Conservation (phyloP, 2,888 invertebrate genomes). For the Rotaria macrura region DNA sequence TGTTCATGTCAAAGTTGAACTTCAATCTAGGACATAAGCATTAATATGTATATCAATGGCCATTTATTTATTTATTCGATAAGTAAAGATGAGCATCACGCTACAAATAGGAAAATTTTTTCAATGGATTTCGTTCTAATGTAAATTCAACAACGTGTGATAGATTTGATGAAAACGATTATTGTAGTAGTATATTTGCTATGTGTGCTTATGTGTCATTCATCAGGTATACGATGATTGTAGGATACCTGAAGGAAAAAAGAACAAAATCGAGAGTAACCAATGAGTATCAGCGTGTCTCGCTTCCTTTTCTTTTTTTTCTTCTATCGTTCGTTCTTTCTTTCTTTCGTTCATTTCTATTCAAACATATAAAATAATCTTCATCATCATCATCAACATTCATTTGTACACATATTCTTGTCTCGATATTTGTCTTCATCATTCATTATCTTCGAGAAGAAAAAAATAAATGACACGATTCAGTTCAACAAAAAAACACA, state of each 20-base stretch:
- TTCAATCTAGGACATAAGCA: neutral
- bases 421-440: neutral
- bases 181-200: neutral
- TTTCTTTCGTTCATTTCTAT: neutral
- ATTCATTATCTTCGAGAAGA: neutral
- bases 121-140: too few relatives aligned
- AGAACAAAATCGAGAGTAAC: neutral
- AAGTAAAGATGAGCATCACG: neutral
- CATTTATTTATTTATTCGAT: neutral
- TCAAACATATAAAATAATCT: neutral
- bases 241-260: neutral
- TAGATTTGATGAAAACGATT: neutral
- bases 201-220: neutral
- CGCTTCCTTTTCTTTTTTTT: neutral
- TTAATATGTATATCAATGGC: neutral
- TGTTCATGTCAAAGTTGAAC: neutral
- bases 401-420: neutral
- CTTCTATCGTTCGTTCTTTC: neutral
- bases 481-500: neutral
- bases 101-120: neutral
- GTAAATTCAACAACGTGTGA: neutral
- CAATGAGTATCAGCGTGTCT: neutral
- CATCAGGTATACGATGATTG: neutral
- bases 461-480: neutral
- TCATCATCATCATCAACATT: neutral